phyloP scores from a whole-genome alignment of 2,113 vertebrate species.

The Jaculus jaculus region DNA sequence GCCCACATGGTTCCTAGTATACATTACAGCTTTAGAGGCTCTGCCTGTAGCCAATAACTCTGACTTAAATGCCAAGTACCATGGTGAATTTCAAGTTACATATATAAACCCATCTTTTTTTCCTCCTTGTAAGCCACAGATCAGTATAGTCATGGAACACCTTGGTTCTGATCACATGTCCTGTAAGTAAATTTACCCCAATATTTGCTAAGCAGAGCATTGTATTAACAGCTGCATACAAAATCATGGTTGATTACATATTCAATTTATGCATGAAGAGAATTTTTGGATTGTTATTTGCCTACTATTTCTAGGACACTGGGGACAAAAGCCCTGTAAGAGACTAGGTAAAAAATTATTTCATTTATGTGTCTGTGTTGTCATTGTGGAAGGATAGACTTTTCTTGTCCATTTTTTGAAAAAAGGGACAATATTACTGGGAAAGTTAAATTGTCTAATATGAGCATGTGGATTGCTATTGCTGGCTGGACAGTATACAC shows the following conservation, averaged over 20 bases:
- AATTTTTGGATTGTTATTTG: background rate
- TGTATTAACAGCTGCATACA: background rate
- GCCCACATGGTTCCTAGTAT: background rate
- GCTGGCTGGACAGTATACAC: background rate
- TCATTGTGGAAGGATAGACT: background rate
- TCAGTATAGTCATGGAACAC: background rate
- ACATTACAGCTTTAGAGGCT: background rate
- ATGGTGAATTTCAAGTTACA: background rate
- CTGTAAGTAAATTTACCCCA: background rate
- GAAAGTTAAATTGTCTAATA: background rate
- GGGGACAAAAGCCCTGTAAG: background rate
- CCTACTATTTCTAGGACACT: background rate
- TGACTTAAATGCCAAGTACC: background rate
- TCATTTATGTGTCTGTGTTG: background rate
- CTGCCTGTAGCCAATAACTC: background rate
- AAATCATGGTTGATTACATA: background rate
- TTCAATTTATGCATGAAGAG: background rate
- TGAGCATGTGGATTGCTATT: background rate
- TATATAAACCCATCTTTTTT: background rate
- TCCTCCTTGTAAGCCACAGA: background rate
- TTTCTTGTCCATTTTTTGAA: background rate
- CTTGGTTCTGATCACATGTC: background rate
- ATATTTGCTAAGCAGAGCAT: background rate
- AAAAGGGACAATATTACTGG: slow-evolving; percentile 8
- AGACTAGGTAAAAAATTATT: background rate